These are phyloP conservation scores for Orbicella faveolata DNA, from an alignment of 64 coral and sea anemone species.

Conservation along the genomic window DNA sequence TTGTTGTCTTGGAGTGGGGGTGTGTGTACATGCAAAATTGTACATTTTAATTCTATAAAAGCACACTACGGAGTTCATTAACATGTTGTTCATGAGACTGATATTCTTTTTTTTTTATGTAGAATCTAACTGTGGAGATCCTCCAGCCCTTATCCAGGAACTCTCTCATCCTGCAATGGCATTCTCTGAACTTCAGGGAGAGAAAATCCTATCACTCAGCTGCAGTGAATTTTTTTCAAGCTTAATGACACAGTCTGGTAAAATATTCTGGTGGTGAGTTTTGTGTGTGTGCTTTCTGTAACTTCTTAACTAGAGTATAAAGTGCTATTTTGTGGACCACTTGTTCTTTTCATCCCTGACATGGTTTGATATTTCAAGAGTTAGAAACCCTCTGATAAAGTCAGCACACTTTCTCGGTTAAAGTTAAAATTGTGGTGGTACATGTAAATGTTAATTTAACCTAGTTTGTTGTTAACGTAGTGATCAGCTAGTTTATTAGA, in stretches of 20 bases:
- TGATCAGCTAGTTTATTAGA: too few species aligned
- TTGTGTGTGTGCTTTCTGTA: neutral
- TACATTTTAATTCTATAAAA: too few species aligned
- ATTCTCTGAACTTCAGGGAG: conserved; percentile 67
- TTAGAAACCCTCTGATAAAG: too few species aligned
- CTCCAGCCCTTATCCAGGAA: conserved; percentile 76
- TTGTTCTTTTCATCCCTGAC: too few species aligned
- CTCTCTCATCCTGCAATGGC: conserved; percentile 61
- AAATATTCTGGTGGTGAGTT: conserved; percentile 95
- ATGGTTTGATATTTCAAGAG: too few species aligned
- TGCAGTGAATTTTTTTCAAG: conserved; percentile 90
- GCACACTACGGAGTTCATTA: neutral
- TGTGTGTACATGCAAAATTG: too few species aligned
- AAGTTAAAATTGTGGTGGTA: too few species aligned
- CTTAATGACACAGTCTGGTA: conserved; percentile 76
- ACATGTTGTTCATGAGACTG: neutral
- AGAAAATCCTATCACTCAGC: conserved; percentile 58
- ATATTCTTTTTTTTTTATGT: neutral
- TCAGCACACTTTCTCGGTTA: too few species aligned
- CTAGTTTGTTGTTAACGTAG: too few species aligned
- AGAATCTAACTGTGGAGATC: conserved; percentile 49
- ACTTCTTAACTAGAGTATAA: neutral
- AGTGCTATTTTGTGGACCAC: too few species aligned
- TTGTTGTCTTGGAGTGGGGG: too few species aligned
- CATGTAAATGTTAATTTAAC: too few species aligned